Conservation (phyloP, 2,888 invertebrate species). For the Troides aeacus region DNA sequence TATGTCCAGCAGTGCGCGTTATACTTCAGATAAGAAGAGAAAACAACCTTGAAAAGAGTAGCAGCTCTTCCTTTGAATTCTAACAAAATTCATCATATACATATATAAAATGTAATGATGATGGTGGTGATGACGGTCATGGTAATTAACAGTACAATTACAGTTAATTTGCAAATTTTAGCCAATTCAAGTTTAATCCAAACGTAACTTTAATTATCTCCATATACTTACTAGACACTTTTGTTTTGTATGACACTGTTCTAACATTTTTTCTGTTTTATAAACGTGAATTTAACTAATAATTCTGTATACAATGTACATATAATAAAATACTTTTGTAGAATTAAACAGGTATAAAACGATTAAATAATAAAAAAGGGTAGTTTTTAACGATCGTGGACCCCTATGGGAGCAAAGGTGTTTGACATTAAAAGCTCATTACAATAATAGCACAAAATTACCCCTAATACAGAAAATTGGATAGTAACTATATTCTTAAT, state of each 20-base stretch:
- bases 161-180: not conserved
- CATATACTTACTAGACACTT: not conserved
- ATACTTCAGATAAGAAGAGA: no score
- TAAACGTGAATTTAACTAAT: not conserved
- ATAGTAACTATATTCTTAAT: not conserved
- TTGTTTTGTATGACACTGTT: not conserved
- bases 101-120: no score
- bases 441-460: slow-evolving; percentile 34
- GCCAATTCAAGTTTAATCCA: no score
- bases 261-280: not conserved
- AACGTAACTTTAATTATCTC: no score
- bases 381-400: slow-evolving; percentile 14
- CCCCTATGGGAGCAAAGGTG: slow-evolving; percentile 30
- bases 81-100: no score
- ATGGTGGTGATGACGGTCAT: no score
- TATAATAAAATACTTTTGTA: not conserved
- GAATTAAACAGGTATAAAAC: slow-evolving; percentile 12
- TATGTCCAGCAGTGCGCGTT: no score
- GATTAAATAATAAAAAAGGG: slow-evolving; percentile 27
- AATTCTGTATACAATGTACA: not conserved
- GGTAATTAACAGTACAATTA: slow-evolving; percentile 9
- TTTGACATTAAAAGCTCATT: slow-evolving; percentile 36
- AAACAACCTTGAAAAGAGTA: no score
- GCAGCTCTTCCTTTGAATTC: no score
- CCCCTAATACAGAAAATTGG: slow-evolving; percentile 26